Conservation (phyloP, 2,113 vertebrate species). For the Anseranas semipalmata region DNA sequence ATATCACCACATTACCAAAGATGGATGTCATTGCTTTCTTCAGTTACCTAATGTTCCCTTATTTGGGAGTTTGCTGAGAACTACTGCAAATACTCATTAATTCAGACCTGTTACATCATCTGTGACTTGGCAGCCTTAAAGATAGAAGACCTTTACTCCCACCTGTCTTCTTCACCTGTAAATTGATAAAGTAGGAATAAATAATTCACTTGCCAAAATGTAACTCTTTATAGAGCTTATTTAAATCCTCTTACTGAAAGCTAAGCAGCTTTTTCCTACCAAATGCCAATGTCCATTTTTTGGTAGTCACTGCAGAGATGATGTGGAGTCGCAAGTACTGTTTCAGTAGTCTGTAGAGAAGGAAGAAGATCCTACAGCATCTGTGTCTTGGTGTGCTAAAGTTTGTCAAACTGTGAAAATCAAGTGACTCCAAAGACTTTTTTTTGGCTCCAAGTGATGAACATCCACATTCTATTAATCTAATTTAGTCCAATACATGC, state of each 20-base stretch:
- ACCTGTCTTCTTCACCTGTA: neutral
- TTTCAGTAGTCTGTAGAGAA: neutral
- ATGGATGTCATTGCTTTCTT: neutral
- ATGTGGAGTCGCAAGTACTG: neutral
- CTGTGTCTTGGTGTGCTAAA: neutral
- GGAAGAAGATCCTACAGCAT: neutral
- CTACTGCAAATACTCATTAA: neutral
- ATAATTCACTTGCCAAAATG: neutral
- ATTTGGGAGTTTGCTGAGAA: neutral
- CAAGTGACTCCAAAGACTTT: neutral
- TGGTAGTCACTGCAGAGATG: fast-evolving
- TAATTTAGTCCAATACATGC: neutral
- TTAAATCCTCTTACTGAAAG: neutral
- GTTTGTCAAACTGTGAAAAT: neutral
- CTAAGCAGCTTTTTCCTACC: neutral
- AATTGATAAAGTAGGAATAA: neutral
- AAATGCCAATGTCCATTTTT: neutral
- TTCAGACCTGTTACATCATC: neutral
- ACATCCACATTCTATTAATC: neutral
- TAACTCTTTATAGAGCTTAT: neutral
- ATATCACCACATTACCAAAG: neutral
- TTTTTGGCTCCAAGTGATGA: neutral
- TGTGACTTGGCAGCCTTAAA: neutral
- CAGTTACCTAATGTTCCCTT: neutral
- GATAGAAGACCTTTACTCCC: neutral